Conservation (phyloP, 2,797 vertebrate genomes). For the Pseudochromis fuscus region DNA sequence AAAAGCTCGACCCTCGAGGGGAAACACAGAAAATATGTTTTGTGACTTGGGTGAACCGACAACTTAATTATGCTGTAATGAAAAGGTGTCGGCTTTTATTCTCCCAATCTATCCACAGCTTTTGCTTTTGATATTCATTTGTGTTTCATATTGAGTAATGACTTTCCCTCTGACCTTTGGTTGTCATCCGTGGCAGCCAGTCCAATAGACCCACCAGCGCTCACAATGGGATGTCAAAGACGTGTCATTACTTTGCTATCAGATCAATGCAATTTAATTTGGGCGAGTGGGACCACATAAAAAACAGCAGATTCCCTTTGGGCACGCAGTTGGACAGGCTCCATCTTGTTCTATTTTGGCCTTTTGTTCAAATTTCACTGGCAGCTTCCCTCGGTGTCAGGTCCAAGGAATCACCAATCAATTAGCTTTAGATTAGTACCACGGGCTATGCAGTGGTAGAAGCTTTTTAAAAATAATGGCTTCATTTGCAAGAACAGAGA, state of each 20-base stretch:
- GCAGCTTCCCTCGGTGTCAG: conserved; percentile 21
- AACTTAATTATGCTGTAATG: conserved; percentile 30
- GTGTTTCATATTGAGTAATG: conserved; percentile 38
- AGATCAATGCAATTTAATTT: conserved; percentile 68
- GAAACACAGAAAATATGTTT: conserved; percentile 2
- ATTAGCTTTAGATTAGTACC: conserved; percentile 66
- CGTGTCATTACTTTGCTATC: conserved; percentile 53
- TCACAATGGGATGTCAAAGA: conserved; percentile 50
- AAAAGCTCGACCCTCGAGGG: not conserved
- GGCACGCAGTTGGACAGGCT: conserved; percentile 36
- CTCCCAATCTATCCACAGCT: not conserved
- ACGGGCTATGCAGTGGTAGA: conserved; percentile 36
- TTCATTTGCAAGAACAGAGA: conserved; percentile 47
- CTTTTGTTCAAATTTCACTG: conserved; percentile 50
- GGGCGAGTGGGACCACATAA: conserved; percentile 37
- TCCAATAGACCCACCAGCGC: conserved; percentile 42
- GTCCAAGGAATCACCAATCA: conserved; percentile 58
- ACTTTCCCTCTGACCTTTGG: conserved; percentile 35
- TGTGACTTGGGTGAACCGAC: not conserved
- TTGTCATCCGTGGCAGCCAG: conserved; percentile 41
- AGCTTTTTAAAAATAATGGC: conserved; percentile 59
- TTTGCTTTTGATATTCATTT: conserved; percentile 29
- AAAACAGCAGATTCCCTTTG: conserved; percentile 34
- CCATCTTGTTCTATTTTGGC: conserved; percentile 46
- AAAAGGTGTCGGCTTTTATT: conserved; percentile 14